Percentiles rank a stretch among this genome's conserved stretches.
phyloP scores from a whole-genome alignment of 2,797 vertebrate species.

The Poecilia velifera region DNA sequence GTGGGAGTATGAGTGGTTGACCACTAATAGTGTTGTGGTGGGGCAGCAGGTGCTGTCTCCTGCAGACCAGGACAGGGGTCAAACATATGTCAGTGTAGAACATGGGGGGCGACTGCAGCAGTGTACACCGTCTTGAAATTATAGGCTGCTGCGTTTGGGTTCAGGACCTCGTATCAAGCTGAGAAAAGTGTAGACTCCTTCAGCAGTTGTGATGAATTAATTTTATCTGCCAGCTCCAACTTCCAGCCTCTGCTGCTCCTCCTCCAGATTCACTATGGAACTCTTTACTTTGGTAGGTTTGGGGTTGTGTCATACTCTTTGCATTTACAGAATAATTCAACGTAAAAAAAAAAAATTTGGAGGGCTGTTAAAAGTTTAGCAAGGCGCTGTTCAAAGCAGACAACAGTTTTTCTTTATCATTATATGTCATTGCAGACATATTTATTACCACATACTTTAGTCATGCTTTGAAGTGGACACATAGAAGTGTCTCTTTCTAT shows the following conservation, averaged over 20 bases:
- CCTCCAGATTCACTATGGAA: background rate
- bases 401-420: background rate
- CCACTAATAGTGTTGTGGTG: slow-evolving; percentile 68
- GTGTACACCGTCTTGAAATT: slow-evolving; percentile 36
- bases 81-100: slow-evolving; percentile 66
- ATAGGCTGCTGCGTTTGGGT: slow-evolving; percentile 27
- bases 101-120: slow-evolving; percentile 13
- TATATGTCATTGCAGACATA: background rate
- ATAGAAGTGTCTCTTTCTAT: background rate
- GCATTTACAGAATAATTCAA: background rate
- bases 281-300: background rate
- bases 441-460: background rate
- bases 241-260: slow-evolving; percentile 1
- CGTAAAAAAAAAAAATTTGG: background rate
- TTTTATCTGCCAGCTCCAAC: slow-evolving; percentile 2
- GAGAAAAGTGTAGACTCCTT: slow-evolving; percentile 6
- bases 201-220: slow-evolving; percentile 22
- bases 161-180: slow-evolving; percentile 41
- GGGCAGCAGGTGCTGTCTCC: slow-evolving; percentile 75
- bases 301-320: background rate
- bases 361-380: background rate
- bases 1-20: slow-evolving; percentile 53
- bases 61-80: slow-evolving; percentile 63
- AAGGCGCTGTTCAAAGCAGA: background rate
- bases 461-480: background rate